phyloP scores from a whole-genome alignment of 2,113 vertebrate species.

The Plectropomus leopardus region DNA sequence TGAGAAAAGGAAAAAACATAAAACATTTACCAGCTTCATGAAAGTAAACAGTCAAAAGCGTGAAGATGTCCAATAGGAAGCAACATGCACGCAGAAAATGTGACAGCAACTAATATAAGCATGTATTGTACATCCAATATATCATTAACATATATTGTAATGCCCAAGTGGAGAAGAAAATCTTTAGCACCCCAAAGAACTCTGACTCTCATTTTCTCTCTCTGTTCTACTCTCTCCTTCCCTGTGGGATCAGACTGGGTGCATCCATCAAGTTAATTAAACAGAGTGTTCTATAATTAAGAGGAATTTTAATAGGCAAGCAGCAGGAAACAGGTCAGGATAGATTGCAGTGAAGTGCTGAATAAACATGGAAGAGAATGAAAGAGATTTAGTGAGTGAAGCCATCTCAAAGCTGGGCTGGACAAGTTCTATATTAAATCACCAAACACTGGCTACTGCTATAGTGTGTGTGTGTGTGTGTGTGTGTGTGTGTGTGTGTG shows the following conservation, averaged over 20 bases:
- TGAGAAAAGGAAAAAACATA: not conserved
- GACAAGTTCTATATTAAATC: conserved; percentile 54
- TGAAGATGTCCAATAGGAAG: not conserved
- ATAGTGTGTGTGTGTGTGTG: not conserved
- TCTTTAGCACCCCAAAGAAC: conserved; percentile 45
- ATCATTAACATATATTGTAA: conserved; percentile 46
- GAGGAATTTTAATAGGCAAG: conserved; percentile 80
- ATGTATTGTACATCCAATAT: not conserved
- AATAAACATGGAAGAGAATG: conserved; percentile 76
- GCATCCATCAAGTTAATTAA: conserved; percentile 83
- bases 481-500: conserved; percentile 13
- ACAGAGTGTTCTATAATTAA: conserved; percentile 82
- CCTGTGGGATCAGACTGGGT: conserved; percentile 70
- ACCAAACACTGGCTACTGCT: conserved; percentile 26
- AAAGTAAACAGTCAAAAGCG: not conserved
- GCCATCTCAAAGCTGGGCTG: conserved; percentile 51
- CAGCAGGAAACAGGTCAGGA: conserved; percentile 78
- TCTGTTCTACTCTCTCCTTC: conserved; percentile 54
- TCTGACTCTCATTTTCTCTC: conserved; percentile 54
- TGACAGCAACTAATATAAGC: conserved; percentile 6
- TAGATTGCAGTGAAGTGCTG: conserved; percentile 75
- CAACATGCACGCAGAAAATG: not conserved
- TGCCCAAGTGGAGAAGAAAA: conserved; percentile 21
- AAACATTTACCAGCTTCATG: not conserved
- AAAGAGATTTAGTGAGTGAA: conserved; percentile 69